Evolutionary conservation across 2,888 invertebrate species (phyloP).

Genomic region (Girardia tigrina): DNA sequence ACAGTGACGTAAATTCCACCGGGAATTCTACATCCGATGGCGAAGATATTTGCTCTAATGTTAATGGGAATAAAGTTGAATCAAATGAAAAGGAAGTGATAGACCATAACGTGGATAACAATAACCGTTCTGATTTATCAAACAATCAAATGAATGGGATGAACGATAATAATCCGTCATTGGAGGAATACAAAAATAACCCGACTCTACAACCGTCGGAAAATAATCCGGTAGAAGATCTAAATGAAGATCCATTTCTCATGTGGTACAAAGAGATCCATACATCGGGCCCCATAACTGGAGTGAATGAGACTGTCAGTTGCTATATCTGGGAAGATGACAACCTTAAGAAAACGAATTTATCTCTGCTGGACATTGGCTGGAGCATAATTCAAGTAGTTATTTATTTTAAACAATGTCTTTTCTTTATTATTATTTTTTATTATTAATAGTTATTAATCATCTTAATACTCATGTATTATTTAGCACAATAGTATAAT

Average conservation of each 20-base stretch:
- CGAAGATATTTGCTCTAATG: slow-evolving; percentile 3
- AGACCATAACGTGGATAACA: not conserved
- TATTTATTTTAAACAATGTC: too few relatives aligned
- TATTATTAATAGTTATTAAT: too few relatives aligned
- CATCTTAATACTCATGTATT: too few relatives aligned
- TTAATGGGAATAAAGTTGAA: not conserved
- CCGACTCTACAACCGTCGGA: not conserved
- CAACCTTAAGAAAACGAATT: slow-evolving; percentile 76
- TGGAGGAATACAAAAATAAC: not conserved
- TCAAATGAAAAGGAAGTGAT: not conserved
- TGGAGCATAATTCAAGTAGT: slow-evolving; percentile 69
- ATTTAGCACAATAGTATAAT: too few relatives aligned
- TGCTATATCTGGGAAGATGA: slow-evolving; percentile 85
- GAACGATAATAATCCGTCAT: slow-evolving; percentile 11
- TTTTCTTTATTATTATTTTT: too few relatives aligned
- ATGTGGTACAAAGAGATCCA: slow-evolving; percentile 35
- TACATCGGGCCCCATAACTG: not conserved
- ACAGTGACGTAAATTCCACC: slow-evolving; percentile 34
- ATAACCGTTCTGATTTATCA: not conserved
- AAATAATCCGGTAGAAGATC: not conserved
- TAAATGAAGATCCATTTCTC: slow-evolving; percentile 33
- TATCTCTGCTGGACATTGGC: slow-evolving; percentile 82
- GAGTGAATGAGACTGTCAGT: slow-evolving; percentile 59
- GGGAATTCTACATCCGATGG: slow-evolving; percentile 26
- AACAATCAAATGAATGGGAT: not conserved